These are phyloP conservation scores for Sesia bembeciformis DNA, from an alignment of 2,888 invertebrate genomes.

Conservation along the genomic window DNA sequence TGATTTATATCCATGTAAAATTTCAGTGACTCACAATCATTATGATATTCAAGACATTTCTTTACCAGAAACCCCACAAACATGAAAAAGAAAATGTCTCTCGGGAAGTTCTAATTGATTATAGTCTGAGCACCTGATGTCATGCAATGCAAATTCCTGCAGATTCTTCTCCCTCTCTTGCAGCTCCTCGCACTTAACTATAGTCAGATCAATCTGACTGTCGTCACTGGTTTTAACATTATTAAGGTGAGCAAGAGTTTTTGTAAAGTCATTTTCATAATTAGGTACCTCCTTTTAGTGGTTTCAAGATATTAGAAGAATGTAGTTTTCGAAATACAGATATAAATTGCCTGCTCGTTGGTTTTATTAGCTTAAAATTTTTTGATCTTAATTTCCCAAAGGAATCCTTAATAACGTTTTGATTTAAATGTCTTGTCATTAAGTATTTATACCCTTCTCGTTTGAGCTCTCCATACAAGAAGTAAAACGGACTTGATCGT, in stretches of 20 bases:
- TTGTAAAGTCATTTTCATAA: not conserved
- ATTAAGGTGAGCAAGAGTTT: not conserved
- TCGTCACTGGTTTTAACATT: too few relatives aligned
- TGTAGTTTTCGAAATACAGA: not conserved
- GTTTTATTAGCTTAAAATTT: not conserved
- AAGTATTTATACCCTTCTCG: not conserved
- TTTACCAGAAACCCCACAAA: not conserved
- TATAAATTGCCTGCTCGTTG: not conserved
- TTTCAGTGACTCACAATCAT: not conserved
- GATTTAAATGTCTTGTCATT: not conserved
- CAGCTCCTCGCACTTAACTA: too few relatives aligned
- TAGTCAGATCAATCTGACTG: too few relatives aligned
- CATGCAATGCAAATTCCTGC: not conserved
- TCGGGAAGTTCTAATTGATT: not conserved
- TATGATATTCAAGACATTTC: not conserved
- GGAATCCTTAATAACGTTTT: not conserved
- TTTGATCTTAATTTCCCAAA: not conserved
- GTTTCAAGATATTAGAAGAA: not conserved
- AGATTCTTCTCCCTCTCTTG: too few relatives aligned
- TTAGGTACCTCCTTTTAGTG: not conserved
- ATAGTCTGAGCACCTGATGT: not conserved
- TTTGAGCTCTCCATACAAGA: not conserved
- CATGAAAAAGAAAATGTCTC: not conserved
- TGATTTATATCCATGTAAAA: not conserved
- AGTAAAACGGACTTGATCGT: not conserved